Evolutionary conservation across 2,888 invertebrate species (phyloP), one percentile per base, ranked within the genome.

Genomic region (Mythimna ferrago): DNA sequence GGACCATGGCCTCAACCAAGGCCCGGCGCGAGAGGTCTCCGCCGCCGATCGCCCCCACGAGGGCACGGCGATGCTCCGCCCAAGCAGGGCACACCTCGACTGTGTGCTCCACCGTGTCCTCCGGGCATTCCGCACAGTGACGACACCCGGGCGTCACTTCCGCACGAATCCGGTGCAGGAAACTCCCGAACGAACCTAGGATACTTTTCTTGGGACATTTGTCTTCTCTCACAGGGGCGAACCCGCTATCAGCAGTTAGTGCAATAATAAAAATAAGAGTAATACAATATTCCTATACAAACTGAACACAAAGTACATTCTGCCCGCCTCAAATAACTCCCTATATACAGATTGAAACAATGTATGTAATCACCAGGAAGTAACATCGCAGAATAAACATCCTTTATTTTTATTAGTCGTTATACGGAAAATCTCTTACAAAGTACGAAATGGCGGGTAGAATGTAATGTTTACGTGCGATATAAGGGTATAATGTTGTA

Each of bases 331-430:
- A 21, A 73, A 67, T 66, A 70, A 60, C 41, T 62, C 66, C 62
- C 16, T 48, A 65, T 56, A 64, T 32, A 74, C 26, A 71, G 35
- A 74, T 32, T 41, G 70, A 66, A 68, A 85, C 82, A 85, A 75
- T 76, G 87, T 82, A 51, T 66, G 62, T 75, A 84, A 81, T 79
- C 68, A 75, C 73, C 56, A 44, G 51, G 67, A 76, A 80, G 76
- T 73, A 84, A 66, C 78, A 62, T 61, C 44, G 48, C 69, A 74
- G 61, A 84, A 84, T 84, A 82, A 85, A 86, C 85, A 86, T 66
- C 73, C 54, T 64, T 70, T 66, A 71, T 76, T 80, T 86, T 84
- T 86, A 84, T 84, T 82, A 84, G 65, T 80, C 73, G 71, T 80
- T 82, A 71, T 65, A 72, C 54, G 62, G 70, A 21, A 66, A 72